These are phyloP conservation scores for Oreochromis tanganicae DNA, from an alignment of 2,113 vertebrate species.

Conservation along the genomic window DNA sequence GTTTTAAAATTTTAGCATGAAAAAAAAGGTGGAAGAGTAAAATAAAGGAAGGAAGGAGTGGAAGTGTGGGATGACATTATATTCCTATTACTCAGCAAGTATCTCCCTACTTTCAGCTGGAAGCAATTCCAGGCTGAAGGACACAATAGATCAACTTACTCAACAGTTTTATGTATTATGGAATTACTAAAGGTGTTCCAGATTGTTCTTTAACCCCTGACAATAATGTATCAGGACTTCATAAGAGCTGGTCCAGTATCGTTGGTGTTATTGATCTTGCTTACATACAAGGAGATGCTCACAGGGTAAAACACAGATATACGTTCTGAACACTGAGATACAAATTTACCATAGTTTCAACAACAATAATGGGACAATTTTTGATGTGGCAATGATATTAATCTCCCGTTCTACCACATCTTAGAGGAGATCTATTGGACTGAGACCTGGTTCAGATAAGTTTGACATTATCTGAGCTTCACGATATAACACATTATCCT, in stretches of 20 bases:
- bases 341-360: background rate
- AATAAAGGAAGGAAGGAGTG: background rate
- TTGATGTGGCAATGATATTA: background rate
- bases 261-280: background rate
- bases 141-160: background rate
- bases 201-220: background rate
- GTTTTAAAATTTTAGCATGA: background rate
- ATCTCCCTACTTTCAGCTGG: background rate
- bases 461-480: background rate
- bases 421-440: background rate
- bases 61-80: background rate
- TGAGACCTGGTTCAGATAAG: background rate
- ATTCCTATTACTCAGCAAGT: background rate
- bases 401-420: background rate
- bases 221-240: rapidly evolving
- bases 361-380: background rate
- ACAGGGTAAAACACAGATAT: background rate
- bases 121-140: background rate
- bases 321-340: background rate
- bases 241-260: background rate
- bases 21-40: background rate
- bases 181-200: background rate
- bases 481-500: background rate
- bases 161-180: background rate
- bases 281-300: background rate